These are phyloP conservation scores for Cydia pomonella DNA, from an alignment of 1,140 invertebrate species.

Conservation along the genomic window DNA sequence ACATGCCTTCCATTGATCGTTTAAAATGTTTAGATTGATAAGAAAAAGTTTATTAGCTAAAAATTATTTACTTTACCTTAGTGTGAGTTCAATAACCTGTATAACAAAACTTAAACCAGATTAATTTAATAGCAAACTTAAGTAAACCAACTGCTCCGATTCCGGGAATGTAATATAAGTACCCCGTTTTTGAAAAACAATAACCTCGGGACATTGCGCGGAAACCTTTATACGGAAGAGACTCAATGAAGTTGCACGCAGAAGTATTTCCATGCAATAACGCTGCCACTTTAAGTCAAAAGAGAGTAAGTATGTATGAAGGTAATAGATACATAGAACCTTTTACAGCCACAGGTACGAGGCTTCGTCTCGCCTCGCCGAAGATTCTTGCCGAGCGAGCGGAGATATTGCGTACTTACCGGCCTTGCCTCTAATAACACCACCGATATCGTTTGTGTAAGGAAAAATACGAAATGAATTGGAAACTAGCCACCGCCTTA, in stretches of 20 bases:
- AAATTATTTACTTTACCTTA: background rate
- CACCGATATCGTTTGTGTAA: constrained; percentile 72
- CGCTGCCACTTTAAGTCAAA: constrained; percentile 39
- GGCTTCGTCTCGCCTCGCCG: constrained; percentile 47
- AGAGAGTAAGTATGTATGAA: background rate
- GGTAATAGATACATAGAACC: background rate
- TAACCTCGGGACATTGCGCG: constrained; percentile 68
- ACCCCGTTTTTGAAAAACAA: constrained; percentile 75
- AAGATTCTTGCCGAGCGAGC: constrained; percentile 65
- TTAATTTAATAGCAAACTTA: constrained; percentile 60
- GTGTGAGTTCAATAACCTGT: background rate
- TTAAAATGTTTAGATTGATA: too few relatives aligned
- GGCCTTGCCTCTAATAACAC: constrained; percentile 76
- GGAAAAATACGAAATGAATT: constrained; percentile 75
- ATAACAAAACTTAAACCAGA: constrained; percentile 42
- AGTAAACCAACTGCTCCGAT: constrained; percentile 63
- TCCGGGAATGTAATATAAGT: constrained; percentile 69
- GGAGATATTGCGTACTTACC: constrained; percentile 78
- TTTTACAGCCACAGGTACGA: background rate
- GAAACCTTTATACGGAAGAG: constrained; percentile 74
- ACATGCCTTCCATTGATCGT: too few relatives aligned
- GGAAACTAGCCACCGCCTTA: constrained; percentile 64
- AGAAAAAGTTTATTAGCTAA: too few relatives aligned
- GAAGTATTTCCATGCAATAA: constrained; percentile 79
- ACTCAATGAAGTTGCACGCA: constrained; percentile 78